Evolutionary conservation across 2,888 invertebrate genomes (phyloP), one percentile per base, ranked within the genome.

Genomic region (Dasysyrphus tricinctus): DNA sequence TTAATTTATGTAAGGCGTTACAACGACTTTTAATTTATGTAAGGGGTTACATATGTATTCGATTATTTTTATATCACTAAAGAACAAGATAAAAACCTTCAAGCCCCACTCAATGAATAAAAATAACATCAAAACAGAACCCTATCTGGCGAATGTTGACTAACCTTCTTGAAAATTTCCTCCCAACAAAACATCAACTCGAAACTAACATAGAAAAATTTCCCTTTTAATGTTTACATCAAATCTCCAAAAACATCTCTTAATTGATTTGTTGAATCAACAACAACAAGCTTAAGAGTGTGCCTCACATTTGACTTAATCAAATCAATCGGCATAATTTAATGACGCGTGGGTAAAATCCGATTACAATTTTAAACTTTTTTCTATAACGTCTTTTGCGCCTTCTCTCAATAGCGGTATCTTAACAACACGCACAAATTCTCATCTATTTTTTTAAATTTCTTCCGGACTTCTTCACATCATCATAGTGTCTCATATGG

Each of bases 291-390:
- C 32, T 65, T 44, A 65, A 65, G 65, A 65, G 44, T 29, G n/a
- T 8, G 32, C 5, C 3, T 24, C n/a, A 44, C 5, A 44, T 29
- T 44, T 8, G 6, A 44, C n/a, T 32, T 47, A 16, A 47, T 47
- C 9, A 47, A 65, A 7, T 12, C 16, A 47, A 42, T 24, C 29
- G 11, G 19, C 44, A 32, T 47, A 32, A 47, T 8, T 32, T 65
- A 32, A 32, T 65, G 47, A 65, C 44, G 47, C 47, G 47, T 65
- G 44, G 47, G 44, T 47, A 65, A 65, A 42, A 61, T 47, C 47
- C 16, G 7, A 47, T 65, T 65, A 32, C 29, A 29, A 29, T 32
- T 16, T 47, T 32, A 65, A 44, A 47, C 8, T 16, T 65, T 32
- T 47, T n/a, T 12, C 32, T 6, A n/a, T 14, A 7, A 24, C 14